Base-by-base conservation (phyloP, 2,888 invertebrate species). In the Hofmannophila pseudospretella region DNA sequence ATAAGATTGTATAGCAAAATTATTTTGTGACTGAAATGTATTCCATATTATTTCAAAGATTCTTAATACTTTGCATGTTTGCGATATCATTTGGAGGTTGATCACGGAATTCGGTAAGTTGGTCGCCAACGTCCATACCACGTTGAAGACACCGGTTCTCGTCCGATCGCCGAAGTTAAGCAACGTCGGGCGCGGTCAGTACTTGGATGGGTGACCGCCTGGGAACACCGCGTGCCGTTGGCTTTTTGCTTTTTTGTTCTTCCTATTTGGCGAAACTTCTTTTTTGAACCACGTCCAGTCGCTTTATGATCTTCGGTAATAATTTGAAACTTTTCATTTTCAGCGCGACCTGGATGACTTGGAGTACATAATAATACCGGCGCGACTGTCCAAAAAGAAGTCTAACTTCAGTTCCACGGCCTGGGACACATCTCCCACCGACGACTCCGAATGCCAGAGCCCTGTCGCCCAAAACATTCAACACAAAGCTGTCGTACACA, bases 121-220 rank as follows among this genome's bases (percentile, higher is more conserved):
- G n/a, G 32, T 25, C 27, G 46, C 42, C 48, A 47, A 51, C 65
- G 66, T 65, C 63, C 67, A 67, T 65, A 69, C 66, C 61, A 69
- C 58, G 64, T 62, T 66, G 63, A 67, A 67, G 37, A 58, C 65
- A 61, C 62, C 64, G 64, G 78, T 78, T 78, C 77, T 78, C 77
- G 77, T 77, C 76, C 73, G 78, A 77, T 76, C 78, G 77, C 78
- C 75, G 75, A 77, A 79, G 75, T 77, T 69, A 78, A 77, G 64
- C 66, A 66, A 64, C 67, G 56, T 67, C 64, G 66, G 67, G 65
- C 68, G 68, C 58, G 67, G 59, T 68, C 62, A 70, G 70, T 74
- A 71, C 68, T 69, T 71, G 67, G 69, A 73, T 73, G 58, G 58
- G 61, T 62, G 65, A 67, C 65, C 67, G 64, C 66, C 58, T 64